phyloP scores from a whole-genome alignment of 2,113 vertebrate genomes.

The Thunnus maccoyii region DNA sequence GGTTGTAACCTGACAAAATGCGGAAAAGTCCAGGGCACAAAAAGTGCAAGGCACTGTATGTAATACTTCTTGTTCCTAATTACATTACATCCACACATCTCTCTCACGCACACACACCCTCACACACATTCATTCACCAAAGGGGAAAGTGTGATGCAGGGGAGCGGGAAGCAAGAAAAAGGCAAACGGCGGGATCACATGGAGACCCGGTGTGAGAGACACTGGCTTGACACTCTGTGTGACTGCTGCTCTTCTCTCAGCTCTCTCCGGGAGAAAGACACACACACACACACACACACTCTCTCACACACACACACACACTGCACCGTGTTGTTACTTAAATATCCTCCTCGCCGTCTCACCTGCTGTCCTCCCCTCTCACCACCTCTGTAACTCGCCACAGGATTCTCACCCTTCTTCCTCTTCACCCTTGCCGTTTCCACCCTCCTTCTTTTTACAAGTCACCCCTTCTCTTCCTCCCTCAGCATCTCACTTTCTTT shows the following conservation, averaged over 20 bases:
- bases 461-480: conserved; percentile 42
- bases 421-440: conserved; percentile 28
- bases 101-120: neutral
- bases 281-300: conserved; percentile 3
- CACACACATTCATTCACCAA: conserved; percentile 10
- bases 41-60: neutral
- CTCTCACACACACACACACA: conserved; percentile 4
- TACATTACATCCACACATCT: conserved; percentile 36
- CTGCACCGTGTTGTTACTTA: conserved; percentile 31
- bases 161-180: conserved; percentile 67
- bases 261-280: conserved; percentile 5
- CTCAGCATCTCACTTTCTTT: conserved; percentile 44
- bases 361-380: conserved; percentile 41
- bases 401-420: conserved; percentile 61
- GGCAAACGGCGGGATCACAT: conserved; percentile 57
- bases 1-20: too few species aligned
- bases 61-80: conserved; percentile 36
- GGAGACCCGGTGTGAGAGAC: conserved; percentile 35
- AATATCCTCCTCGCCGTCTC: conserved; percentile 37
- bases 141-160: conserved; percentile 48
- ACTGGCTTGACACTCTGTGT: conserved; percentile 14
- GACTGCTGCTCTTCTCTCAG: conserved; percentile 53
- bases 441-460: conserved; percentile 45
- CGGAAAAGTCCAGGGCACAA: too few species aligned
- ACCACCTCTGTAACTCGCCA: conserved; percentile 28